Base-by-base conservation (phyloP, 92 coral and sea anemone species). In the Porites divaricata region DNA sequence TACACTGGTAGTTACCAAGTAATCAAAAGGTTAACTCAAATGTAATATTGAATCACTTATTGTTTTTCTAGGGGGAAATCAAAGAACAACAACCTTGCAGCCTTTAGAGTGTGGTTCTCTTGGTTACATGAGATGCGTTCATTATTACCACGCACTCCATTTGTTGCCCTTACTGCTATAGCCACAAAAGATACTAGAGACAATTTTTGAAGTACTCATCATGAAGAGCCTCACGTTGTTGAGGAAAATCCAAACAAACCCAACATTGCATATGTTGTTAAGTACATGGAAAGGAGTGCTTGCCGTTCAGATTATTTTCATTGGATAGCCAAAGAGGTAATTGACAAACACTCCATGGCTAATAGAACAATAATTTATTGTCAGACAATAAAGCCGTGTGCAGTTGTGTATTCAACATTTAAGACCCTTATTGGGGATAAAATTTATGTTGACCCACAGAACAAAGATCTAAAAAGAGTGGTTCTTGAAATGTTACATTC, bases 101-200 rank as follows among this genome's bases (percentile, higher is more conserved):
- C 84, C 50, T 85, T 85, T 53, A 57, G 89, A 70, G 89, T 53
- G 22, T 77, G 84, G 84, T 85, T 77, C 61, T 78, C 85, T 8
- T 17, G 70, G 22, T 74, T 87, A 2, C 76, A 80, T 26, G 87
- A 80, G 74, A 24, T 87, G 51, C 50, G 90, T 35, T 59, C 87
- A 8, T 73, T 87, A 21, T 75, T 83, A 5, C 87, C 90, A 8
- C n/a, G 50, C 20, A 52, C 65, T 7, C 77, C 78, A 21, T 73
- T 89, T 45, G 64, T 89, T 56, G 89, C 86, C 56, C 67, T 89
- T 0, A 85, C 86, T 56, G 89, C 89, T 17, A 89, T 86, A 16
- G 89, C 92, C 57, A 89, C 92, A 16, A 78, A 54, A 26, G 28
- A 26, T 26, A 26, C 28, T 26, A 78, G 74, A 72, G 53, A 64